These are phyloP conservation scores for Chelonus insularis DNA, from an alignment of 1,140 invertebrate genomes.

Conservation along the genomic window DNA sequence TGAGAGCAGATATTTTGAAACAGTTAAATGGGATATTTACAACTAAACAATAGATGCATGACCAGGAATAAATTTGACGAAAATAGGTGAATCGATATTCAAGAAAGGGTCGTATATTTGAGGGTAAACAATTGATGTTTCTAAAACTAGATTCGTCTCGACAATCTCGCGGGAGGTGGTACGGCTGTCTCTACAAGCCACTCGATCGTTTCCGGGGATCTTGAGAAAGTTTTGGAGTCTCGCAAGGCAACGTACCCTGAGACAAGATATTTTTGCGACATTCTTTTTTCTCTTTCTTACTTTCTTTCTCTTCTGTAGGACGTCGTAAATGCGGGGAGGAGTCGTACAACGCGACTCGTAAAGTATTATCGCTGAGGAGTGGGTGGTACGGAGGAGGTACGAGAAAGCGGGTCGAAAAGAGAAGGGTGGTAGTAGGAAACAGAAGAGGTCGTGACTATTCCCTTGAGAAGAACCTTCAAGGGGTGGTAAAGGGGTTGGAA, in stretches of 20 bases:
- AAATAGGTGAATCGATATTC: conserved; percentile 17
- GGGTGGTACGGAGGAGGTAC: conserved; percentile 22
- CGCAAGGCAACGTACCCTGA: neutral
- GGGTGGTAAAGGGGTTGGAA: neutral
- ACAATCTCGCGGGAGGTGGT: conserved; percentile 27
- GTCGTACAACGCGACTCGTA: conserved; percentile 29
- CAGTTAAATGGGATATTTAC: neutral
- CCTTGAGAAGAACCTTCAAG: conserved; percentile 18
- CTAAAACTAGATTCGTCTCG: conserved; percentile 16
- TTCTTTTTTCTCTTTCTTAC: conserved; percentile 11
- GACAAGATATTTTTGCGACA: conserved; percentile 13
- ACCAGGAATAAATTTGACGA: conserved; percentile 5
- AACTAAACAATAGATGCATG: neutral
- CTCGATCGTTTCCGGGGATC: conserved; percentile 22
- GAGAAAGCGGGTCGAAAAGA: conserved; percentile 26
- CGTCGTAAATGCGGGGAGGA: conserved; percentile 29
- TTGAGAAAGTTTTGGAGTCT: conserved; percentile 10
- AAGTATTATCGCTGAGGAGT: conserved; percentile 32
- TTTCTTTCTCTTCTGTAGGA: conserved; percentile 7
- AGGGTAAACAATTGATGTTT: conserved; percentile 20
- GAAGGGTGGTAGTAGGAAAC: neutral
- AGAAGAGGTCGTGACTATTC: conserved; percentile 28
- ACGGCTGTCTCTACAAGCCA: conserved; percentile 25
- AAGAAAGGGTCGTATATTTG: conserved; percentile 14
- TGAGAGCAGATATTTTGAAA: neutral